Conservation (phyloP, 2,113 vertebrate species). For the Calcarius ornatus region DNA sequence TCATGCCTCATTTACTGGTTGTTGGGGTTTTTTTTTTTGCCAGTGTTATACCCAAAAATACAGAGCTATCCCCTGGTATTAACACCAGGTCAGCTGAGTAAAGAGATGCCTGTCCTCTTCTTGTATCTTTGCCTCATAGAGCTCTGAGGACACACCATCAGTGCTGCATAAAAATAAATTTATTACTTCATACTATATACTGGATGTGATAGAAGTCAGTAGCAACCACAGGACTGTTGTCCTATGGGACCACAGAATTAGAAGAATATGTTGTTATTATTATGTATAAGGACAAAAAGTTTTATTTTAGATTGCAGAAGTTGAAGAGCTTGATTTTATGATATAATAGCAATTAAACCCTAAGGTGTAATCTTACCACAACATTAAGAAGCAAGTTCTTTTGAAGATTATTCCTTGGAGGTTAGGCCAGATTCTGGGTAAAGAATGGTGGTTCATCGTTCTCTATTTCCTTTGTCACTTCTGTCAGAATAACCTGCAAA, state of each 20-base stretch:
- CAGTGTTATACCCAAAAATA: not conserved
- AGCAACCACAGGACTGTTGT: not conserved
- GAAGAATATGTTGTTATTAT: not conserved
- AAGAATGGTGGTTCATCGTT: not conserved
- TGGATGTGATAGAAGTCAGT: not conserved
- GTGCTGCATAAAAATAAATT: constrained; percentile 12
- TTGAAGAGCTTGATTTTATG: not conserved
- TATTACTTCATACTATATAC: not conserved
- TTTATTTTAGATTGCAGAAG: not conserved
- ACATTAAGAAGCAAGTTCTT: not conserved
- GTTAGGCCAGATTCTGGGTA: not conserved
- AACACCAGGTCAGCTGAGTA: not conserved
- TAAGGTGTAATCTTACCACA: not conserved
- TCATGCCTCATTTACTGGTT: not conserved
- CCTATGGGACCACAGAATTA: not conserved
- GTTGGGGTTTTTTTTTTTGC: not conserved
- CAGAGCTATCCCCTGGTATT: not conserved
- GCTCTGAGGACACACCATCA: not conserved
- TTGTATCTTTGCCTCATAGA: not conserved
- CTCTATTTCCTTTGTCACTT: not conserved
- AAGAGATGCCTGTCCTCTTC: not conserved
- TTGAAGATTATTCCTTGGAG: not conserved
- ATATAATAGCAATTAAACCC: not conserved
- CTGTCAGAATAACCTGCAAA: not conserved
- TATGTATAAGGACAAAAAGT: not conserved